Evolutionary conservation across 2,797 vertebrate genomes (phyloP), one percentile per base, ranked within the genome.

Genomic region (Bovichtus variegatus): DNA sequence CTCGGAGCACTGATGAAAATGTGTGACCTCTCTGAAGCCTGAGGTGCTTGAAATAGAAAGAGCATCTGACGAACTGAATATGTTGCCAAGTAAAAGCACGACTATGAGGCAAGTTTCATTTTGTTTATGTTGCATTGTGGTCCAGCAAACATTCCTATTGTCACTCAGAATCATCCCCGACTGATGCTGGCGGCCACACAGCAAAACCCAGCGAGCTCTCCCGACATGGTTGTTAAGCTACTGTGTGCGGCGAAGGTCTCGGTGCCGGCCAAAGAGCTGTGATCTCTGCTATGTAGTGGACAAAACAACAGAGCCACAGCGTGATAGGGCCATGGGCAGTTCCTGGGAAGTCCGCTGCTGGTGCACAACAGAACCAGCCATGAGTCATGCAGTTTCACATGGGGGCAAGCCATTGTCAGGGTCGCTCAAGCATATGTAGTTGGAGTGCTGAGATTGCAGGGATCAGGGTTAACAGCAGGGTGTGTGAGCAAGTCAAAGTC

Each of bases 401-500:
- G 53, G 34, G 67, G 5, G 49, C 11, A 23, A 25, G 53, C 13
- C n/a, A 25, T 31, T 75, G 58, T 77, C 38, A 18, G 41, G 75
- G 31, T 40, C 10, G 6, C 68, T 82, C n/a, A 46, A 75, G 81
- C 80, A 80, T 84, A 84, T 85, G 85, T 16, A 12, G 51, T 16
- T 36, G 5, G 65, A 71, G 13, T 8, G 50, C 46, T 54, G 31
- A 27, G 36, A 38, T 21, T 58, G 23, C 29, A 12, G 23, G 46
- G 54, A 64, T 78, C 71, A 31, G 36, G 43, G 21, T 36, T 21
- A 43, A 74, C 79, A 74, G 82, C 41, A 36, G 64, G 67, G 57
- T 4, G 53, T 55, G 59, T 67, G 27, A 16, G 53, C 18, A 9
- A 70, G 80, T 82, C 74, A 71, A 53, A 19, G 16, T 64, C 63